A percentile compares a stretch with the other conserved stretches of the same genome.
Conservation (phyloP, 2,888 invertebrate species). For the Tortrix viridana region DNA sequence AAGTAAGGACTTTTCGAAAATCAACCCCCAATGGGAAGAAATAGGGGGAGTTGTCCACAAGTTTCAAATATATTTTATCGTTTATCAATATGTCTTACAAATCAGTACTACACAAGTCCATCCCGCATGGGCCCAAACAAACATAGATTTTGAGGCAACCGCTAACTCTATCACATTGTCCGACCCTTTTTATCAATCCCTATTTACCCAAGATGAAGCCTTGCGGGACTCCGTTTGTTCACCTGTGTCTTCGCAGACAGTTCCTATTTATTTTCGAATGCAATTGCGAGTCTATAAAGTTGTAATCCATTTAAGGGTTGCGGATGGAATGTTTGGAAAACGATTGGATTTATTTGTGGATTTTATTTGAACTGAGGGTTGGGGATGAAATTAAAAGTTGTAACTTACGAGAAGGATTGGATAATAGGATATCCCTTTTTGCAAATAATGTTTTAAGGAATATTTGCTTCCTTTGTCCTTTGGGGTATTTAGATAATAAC, state of each 20-base stretch:
- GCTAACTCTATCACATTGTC: background rate
- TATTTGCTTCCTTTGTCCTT: too few species aligned
- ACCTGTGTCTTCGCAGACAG: conserved; percentile 23
- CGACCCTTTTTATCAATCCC: conserved; percentile 33
- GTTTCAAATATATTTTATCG: too few species aligned
- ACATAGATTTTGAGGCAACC: background rate
- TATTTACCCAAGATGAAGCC: conserved; percentile 34
- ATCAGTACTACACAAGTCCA: background rate
- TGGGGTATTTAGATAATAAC: too few species aligned
- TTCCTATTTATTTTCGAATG: conserved; percentile 30
- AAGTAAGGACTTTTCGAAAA: too few species aligned
- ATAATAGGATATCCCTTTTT: too few species aligned
- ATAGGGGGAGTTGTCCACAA: too few species aligned
- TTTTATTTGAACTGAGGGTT: background rate
- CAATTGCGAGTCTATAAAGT: conserved; percentile 23
- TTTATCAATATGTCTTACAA: background rate
- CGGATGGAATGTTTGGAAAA: background rate
- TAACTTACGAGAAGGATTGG: too few species aligned
- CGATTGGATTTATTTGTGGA: background rate
- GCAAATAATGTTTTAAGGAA: too few species aligned
- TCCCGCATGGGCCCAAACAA: background rate
- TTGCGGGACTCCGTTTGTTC: conserved; percentile 24
- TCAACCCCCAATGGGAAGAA: too few species aligned
- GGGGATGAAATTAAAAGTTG: too few species aligned
- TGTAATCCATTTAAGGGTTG: conserved; percentile 13